Evolutionary conservation across 2,113 vertebrate genomes (phyloP), one percentile per base, ranked within the genome.

Genomic region (Amblyopsis rosae): DNA sequence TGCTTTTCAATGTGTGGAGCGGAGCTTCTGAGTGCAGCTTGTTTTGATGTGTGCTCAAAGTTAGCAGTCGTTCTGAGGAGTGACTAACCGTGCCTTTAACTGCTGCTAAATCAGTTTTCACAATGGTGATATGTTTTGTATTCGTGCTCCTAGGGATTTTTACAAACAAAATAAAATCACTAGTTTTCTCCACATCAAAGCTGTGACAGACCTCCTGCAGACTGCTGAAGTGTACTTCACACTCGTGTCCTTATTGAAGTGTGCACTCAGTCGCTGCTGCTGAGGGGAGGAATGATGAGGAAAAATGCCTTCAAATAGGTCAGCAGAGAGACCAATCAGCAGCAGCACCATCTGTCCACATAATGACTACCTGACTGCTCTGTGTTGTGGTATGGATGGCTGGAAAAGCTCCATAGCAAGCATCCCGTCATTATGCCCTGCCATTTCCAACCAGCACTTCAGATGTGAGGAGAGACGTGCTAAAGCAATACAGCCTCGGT

Each of bases 331-430:
- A 73, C 66, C 76, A 87, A 83, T 89, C 88, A 85, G 74, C 81
- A 72, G 32, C 69, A 73, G 77, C 85, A 75, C 86, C 89, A 92
- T 91, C 90, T 93, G 90, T 89, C 85, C 75, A 59, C 86, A 75
- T 89, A 90, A 92, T 90, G 88, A 90, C 78, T 86, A 86, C 87
- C 88, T 88, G 86, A 76, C 67, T 79, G 72, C 71, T 83, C 69
- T 61, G 73, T 82, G 83, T 82, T 86, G 79, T 75, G 77, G 76
- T 76, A 83, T 54, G 73, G 75, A 82, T 62, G 86, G 73, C 73
- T 75, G 73, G 81, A 83, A 66, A 80, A 65, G 62, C 80, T 79
- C 72, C 69, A 45, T 56, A 56, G 70, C 63, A 75, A 79, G 73
- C 75, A 69, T 73, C 72, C 65, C 72, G 76, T 82, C 85, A 78